Conservation (phyloP, 2,888 invertebrate species). For the Agonum fuliginosum region DNA sequence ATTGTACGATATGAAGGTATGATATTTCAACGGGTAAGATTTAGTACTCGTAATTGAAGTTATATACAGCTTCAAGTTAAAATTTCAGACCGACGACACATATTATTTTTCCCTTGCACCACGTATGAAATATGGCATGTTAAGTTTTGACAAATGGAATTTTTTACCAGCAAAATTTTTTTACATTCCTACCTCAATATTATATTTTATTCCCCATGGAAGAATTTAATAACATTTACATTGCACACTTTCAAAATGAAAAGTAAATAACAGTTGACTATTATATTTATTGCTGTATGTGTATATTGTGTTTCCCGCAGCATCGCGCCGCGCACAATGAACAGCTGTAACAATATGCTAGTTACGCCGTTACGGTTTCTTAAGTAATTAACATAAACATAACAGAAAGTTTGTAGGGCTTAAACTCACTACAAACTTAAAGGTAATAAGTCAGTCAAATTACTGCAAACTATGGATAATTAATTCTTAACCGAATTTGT, state of each 20-base stretch:
- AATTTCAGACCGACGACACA: slow-evolving; percentile 5
- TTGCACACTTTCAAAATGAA: slow-evolving; percentile 16
- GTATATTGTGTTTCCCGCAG: no score
- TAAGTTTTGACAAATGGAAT: slow-evolving; percentile 38
- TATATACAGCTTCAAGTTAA: slow-evolving; percentile 1
- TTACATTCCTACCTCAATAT: slow-evolving; percentile 10
- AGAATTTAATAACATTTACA: slow-evolving; percentile 11
- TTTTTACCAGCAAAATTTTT: slow-evolving; percentile 19
- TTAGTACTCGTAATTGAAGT: background rate
- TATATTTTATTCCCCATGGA: slow-evolving; percentile 11
- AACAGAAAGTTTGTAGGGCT: slow-evolving; percentile 17
- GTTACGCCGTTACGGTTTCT: slow-evolving; percentile 7
- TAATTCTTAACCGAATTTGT: slow-evolving; percentile 17
- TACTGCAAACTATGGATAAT: slow-evolving; percentile 20
- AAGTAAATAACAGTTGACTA: slow-evolving; percentile 7
- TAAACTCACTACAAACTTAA: background rate
- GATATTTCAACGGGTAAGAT: background rate
- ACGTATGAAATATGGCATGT: slow-evolving; percentile 28
- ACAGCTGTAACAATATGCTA: slow-evolving; percentile 23
- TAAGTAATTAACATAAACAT: slow-evolving; percentile 10
- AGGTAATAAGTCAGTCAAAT: slow-evolving; percentile 10
- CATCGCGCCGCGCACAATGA: no score
- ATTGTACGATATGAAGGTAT: no score
- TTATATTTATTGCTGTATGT: background rate
- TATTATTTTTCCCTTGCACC: slow-evolving; percentile 13